A percentile compares a stretch with the other conserved stretches of the same genome.
These are phyloP conservation scores for Lasioglossum villosulum DNA, from an alignment of 2,888 invertebrate genomes.

Conservation along the genomic window DNA sequence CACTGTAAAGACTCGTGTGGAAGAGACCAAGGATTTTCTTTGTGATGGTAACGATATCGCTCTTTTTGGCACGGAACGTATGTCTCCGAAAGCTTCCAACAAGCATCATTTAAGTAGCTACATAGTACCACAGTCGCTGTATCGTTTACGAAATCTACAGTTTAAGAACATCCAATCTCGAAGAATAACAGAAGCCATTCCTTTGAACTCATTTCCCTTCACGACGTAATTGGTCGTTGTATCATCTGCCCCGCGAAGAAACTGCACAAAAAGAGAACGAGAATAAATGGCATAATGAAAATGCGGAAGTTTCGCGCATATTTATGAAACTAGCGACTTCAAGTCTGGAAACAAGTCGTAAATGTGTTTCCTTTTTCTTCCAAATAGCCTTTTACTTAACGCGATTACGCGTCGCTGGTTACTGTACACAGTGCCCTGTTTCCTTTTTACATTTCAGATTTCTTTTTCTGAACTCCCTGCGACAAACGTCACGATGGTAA, in stretches of 20 bases:
- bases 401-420: constrained; percentile 20
- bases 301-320: constrained; percentile 47
- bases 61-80: constrained; percentile 26
- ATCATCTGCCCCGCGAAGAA: constrained; percentile 44
- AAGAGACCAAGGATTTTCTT: background rate
- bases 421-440: background rate
- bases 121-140: constrained; percentile 7
- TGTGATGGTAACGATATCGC: constrained; percentile 11
- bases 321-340: constrained; percentile 41
- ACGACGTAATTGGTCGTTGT: constrained; percentile 53
- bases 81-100: constrained; percentile 20
- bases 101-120: constrained; percentile 31
- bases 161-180: constrained; percentile 33
- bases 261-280: background rate
- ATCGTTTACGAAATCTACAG: constrained; percentile 53
- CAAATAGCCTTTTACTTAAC: constrained; percentile 16
- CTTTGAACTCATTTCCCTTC: constrained; percentile 59
- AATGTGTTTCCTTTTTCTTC: constrained; percentile 33
- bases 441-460: background rate
- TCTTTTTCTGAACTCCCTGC: background rate
- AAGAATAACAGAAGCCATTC: constrained; percentile 51
- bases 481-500: background rate
- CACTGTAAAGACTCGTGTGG: background rate
- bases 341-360: constrained; percentile 33
- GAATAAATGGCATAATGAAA: constrained; percentile 45